phyloP scores from a whole-genome alignment of 1,140 invertebrate genomes.

The Drosophila bocqueti region DNA sequence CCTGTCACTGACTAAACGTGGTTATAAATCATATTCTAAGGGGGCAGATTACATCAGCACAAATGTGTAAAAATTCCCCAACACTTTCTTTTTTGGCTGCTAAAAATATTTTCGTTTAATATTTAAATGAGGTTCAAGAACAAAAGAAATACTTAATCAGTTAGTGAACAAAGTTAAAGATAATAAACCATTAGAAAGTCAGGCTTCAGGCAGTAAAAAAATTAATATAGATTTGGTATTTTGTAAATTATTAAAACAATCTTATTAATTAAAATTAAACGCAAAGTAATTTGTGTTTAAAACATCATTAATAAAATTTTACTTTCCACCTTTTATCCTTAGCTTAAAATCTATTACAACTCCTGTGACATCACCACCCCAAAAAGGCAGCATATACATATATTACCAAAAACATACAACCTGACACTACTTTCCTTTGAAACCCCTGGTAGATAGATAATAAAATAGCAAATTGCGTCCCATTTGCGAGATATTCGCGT shows the following conservation, averaged over 20 bases:
- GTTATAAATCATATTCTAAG: slow-evolving; percentile 28
- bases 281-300: neutral
- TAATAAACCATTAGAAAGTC: neutral
- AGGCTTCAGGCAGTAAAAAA: neutral
- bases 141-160: slow-evolving; percentile 5
- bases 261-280: neutral
- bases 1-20: slow-evolving; percentile 26
- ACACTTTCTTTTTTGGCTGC: slow-evolving; percentile 8
- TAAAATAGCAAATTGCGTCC: slow-evolving; percentile 30
- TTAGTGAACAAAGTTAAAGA: neutral
- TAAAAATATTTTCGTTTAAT: neutral
- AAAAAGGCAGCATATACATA: neutral
- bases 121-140: neutral
- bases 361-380: slow-evolving; percentile 1
- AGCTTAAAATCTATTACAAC: neutral
- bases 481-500: slow-evolving; percentile 44
- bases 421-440: slow-evolving; percentile 7
- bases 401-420: neutral
- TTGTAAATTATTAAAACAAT: neutral
- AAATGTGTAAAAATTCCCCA: slow-evolving; percentile 2
- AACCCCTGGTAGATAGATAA: slow-evolving; percentile 6
- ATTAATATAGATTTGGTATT: neutral
- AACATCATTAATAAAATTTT: neutral
- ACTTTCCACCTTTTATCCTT: neutral
- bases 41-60: slow-evolving; percentile 35